Base-by-base conservation (phyloP, 2,888 invertebrate species). In the Yponomeuta plumbellus region DNA sequence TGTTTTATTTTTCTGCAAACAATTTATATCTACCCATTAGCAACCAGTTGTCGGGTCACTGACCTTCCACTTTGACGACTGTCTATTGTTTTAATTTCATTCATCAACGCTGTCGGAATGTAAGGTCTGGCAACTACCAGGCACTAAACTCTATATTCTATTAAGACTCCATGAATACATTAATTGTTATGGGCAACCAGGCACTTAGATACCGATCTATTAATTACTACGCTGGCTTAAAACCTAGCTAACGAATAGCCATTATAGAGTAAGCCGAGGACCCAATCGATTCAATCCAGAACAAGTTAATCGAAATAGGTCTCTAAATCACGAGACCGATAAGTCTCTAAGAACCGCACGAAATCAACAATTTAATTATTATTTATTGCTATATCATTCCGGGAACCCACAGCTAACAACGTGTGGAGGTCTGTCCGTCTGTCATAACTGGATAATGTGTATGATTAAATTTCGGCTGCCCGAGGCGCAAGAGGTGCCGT, bases 391-490 rank as follows among this genome's bases (percentile, higher is more conserved):
- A 39, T 59, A 65, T 58, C 65, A 69, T 72, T 72, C 72, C 74
- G 70, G 74, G 79, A 86, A 83, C 86, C 85, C 85, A 86, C 78
- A 70, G 44, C 44, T 52, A 52, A 52, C 84, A 85, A 76, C 85
- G 80, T 73, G 71, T 68, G 67, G 70, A 74, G 71, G 67, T 58
- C 59, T 68, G 66, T 68, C 69, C 64, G 79, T 77, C 80, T 82
- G 87, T 88, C 88, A 88, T 87, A 88, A 89, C 86, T 80, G 80
- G 80, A 81, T 88, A 88, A 88, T 88, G 76, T 78, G 85, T 88
- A 86, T 88, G 85, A 88, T 89, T 88, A 88, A 84, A 76, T 80
- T 77, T 80, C 74, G 79, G 78, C 80, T 83, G 82, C 87, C 79
- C 80, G 78, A 77, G 87, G 86, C 86, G 20, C 64, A 71, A 34